A percentile compares a stretch with the other conserved stretches of the same genome.
These are phyloP conservation scores for Austrolebias charrua DNA, from an alignment of 2,797 vertebrate species.

Conservation along the genomic window DNA sequence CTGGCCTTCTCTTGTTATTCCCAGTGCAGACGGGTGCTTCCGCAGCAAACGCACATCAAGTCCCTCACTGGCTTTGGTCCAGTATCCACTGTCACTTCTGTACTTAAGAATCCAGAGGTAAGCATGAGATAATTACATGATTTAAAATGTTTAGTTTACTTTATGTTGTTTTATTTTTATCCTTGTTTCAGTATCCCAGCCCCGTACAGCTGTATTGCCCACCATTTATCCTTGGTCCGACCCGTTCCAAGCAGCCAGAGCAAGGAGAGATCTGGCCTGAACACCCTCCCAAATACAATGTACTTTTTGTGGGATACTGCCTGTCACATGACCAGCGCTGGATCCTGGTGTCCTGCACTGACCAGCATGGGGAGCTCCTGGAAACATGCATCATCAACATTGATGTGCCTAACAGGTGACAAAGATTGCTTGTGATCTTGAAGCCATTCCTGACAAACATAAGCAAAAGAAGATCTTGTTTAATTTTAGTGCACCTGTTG, in stretches of 20 bases:
- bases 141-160: neutral
- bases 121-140: neutral
- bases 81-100: conserved; percentile 86
- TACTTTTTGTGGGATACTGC: conserved; percentile 96
- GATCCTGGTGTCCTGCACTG: conserved; percentile 96
- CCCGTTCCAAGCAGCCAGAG: conserved; percentile 91
- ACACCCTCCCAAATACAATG: conserved; percentile 88
- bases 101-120: conserved; percentile 90
- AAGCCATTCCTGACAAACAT: neutral
- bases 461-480: neutral
- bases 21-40: conserved; percentile 90
- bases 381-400: conserved; percentile 96
- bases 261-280: conserved; percentile 91
- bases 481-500: neutral
- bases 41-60: conserved; percentile 93
- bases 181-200: conserved; percentile 83
- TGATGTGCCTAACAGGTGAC: conserved; percentile 93
- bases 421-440: neutral
- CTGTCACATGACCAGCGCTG: conserved; percentile 97
- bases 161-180: neutral
- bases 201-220: conserved; percentile 91
- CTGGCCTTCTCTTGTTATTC: conserved; percentile 96
- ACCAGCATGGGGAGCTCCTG: conserved; percentile 93
- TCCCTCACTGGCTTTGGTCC: conserved; percentile 97
- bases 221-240: conserved; percentile 90